Evolutionary conservation across 2,888 invertebrate species (phyloP), one percentile per base, ranked within the genome.

Genomic region (Cheilosia impressa): DNA sequence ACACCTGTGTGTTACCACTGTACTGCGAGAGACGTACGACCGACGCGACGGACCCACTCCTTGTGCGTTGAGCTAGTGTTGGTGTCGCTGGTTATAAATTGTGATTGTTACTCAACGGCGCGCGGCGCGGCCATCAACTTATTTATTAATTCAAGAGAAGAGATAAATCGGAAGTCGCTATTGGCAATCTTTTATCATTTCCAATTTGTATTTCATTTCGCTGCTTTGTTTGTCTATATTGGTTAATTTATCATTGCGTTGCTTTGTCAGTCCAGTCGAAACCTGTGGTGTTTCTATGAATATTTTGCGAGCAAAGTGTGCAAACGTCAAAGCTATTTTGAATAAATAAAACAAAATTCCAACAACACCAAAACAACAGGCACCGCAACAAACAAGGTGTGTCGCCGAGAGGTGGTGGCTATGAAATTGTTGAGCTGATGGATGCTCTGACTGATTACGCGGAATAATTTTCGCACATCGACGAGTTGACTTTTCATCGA

Each of bases 141-240:
- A 63, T 57, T 69, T 78, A 78, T 78, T 62, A 78, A 78, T 71
- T 78, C 78, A 63, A 22, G 62, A 62, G 62, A 50, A 71, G 78
- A 78, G 69, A 78, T 77, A 43, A 77, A 77, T 78, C 78, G 78
- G 78, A 78, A 78, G 78, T 78, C 41, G 47, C 22, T 55, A 19
- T 53, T 53, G 60, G 68, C 50, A 76, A 76, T 76, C 66, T 58
- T 69, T 69, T 60, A 27, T 53, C 43, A 57, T 50, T 66, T 76
- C 62, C 15, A 63, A 69, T 68, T 78, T 50, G 50, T 43, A 45
- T 73, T 38, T 60, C 22, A 45, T 24, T 66, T 69, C 34, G 9
- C 27, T 22, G 27, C 24, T 24, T 24, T 24, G 24, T 24, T 24
- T 5, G 24, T 24, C 5, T 24, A 24, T 24, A 24, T 24, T 24